Base-by-base conservation (phyloP, 2,113 vertebrate species). In the Oceanodroma tethys region DNA sequence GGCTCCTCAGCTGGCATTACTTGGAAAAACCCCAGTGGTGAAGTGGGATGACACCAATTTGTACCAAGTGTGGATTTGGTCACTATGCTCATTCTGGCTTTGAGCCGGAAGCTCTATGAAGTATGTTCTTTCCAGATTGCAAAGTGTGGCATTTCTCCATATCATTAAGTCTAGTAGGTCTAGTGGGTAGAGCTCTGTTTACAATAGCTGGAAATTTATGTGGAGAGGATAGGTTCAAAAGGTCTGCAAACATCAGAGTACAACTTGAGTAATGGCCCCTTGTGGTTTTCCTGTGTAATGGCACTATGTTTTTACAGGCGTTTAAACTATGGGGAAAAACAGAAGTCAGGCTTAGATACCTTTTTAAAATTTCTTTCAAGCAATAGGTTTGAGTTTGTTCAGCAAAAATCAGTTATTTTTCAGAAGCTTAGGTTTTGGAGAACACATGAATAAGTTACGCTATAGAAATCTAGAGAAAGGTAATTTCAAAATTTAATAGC, bases 231-330 rank as follows among this genome's bases (percentile, higher is more conserved):
- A 62, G 19, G 36, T 76, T 94, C 90, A 62, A 75, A 91, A 88
- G 62, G 71, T 79, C 78, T 79, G 38, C 58, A 67, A 71, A 52
- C 58, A 63, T 29, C 7, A 5, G 60, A 67, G 36, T 7, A 48
- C 60, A 79, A 20, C 36, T 94, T 85, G 70, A 96, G 43, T 88
- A 76, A 96, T 94, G 62, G 92, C 48, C 71, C 53, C 87, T 88
- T 86, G 71, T 90, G 93, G 45, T 86, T 93, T 94, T 93, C 53
- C 74, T 92, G 30, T 76, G 92, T 66, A 94, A 81, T 73, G 36
- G 38, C 74, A 80, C 29, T 23, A 1, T 88, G 58, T 85, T 88
- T 97, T 90, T 56, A 56, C 47, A 85, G 52, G 5, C 14, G 1
- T 63, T 95, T 36, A 63, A 88, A 34, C 34, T 45, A 9, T 7